Evolutionary conservation across 2,113 vertebrate species (phyloP).

Genomic region (Microtus pennsylvanicus): DNA sequence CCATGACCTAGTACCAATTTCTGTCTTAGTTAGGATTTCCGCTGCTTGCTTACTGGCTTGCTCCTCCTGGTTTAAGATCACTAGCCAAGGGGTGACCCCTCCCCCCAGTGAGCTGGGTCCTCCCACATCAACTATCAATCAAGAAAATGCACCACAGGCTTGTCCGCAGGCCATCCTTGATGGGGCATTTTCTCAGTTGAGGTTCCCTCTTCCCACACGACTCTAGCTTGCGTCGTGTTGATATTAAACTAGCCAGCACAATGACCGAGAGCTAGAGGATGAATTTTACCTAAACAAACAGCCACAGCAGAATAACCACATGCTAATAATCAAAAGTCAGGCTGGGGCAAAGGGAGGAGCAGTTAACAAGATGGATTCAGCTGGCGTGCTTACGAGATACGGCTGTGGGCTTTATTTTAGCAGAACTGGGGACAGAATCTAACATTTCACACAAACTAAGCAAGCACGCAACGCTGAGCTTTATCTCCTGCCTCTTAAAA

Average conservation of each 20-base stretch:
- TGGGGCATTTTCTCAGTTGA: not conserved
- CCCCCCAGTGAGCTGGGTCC: not conserved
- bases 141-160: not conserved
- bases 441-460: not conserved
- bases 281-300: not conserved
- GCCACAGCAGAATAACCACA: not conserved
- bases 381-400: not conserved
- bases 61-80: not conserved
- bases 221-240: not conserved
- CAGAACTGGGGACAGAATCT: not conserved
- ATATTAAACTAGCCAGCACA: not conserved
- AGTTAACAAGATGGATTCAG: not conserved
- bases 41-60: not conserved
- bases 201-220: not conserved
- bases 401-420: not conserved
- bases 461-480: not conserved
- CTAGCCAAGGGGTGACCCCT: not conserved
- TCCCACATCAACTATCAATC: not conserved
- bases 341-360: not conserved
- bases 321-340: not conserved
- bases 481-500: not conserved
- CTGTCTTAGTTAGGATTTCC: not conserved
- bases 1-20: no score
- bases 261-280: not conserved
- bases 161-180: not conserved